A percentile compares a stretch with the other conserved stretches of the same genome.
Evolutionary conservation across 2,888 invertebrate genomes (phyloP).

Genomic region (Prosopocoilus inquinatus): DNA sequence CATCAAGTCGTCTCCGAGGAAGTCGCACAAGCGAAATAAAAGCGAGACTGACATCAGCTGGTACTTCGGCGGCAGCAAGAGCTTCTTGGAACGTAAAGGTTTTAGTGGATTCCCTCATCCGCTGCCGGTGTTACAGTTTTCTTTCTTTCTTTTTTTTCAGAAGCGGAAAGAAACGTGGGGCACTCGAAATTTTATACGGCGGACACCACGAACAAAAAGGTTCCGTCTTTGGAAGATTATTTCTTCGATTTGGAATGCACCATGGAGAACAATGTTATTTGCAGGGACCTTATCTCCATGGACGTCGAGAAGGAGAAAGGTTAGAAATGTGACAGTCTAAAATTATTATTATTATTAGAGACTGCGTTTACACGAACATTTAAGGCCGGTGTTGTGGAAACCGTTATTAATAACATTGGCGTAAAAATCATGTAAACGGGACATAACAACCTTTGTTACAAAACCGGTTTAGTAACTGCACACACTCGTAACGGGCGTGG

Average conservation of each 20-base stretch:
- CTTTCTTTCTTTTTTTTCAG: conserved; percentile 25
- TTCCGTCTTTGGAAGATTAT: conserved; percentile 61
- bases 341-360: neutral
- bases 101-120: neutral
- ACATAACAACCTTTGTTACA: no score
- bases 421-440: no score
- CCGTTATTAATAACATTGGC: no score
- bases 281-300: conserved; percentile 77
- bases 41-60: conserved; percentile 72
- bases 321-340: conserved; percentile 1
- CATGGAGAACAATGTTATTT: conserved; percentile 76
- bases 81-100: conserved; percentile 46
- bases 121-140: no score
- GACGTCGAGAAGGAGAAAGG: conserved; percentile 66
- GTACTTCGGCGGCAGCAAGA: conserved; percentile 52
- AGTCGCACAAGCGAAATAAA: conserved; percentile 65
- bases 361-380: no score
- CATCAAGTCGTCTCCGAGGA: conserved; percentile 43
- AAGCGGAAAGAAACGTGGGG: conserved; percentile 49
- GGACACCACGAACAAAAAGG: conserved; percentile 46
- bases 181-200: conserved; percentile 65
- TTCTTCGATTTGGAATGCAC: conserved; percentile 89
- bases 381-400: no score
- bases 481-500: no score
- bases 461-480: no score